Conservation (phyloP, 2,113 vertebrate species). For the Otolemur garnettii region DNA sequence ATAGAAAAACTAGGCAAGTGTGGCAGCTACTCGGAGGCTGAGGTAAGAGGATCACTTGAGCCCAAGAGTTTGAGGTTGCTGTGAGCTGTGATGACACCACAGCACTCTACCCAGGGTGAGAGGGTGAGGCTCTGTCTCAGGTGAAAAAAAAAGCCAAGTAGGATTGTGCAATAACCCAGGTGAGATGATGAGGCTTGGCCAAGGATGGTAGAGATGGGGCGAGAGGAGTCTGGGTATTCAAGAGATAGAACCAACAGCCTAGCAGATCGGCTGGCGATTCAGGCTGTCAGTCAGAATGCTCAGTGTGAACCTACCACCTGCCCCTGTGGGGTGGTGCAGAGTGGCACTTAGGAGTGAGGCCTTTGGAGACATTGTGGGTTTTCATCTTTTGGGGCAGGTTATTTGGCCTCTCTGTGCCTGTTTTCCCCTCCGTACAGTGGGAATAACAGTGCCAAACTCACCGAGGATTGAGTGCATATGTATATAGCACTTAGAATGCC, state of each 20-base stretch:
- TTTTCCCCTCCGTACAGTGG: neutral
- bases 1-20: too few species aligned
- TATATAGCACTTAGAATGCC: neutral
- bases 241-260: neutral
- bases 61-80: too few species aligned
- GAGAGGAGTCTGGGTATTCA: neutral
- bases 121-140: too few species aligned
- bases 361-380: neutral
- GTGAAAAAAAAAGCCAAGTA: neutral
- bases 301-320: neutral
- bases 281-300: neutral
- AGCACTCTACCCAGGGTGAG: too few species aligned
- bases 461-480: neutral
- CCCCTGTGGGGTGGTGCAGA: neutral
- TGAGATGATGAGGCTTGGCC: neutral
- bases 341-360: neutral
- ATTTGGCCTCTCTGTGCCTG: neutral
- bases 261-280: neutral
- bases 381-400: neutral
- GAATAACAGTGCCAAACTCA: neutral
- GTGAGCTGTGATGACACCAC: too few species aligned
- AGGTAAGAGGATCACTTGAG: too few species aligned
- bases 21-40: too few species aligned
- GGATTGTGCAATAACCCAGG: too few species aligned
- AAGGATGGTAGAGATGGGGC: neutral